Percentiles rank a stretch among this genome's conserved stretches.
These are phyloP conservation scores for Eublepharis macularius DNA, from an alignment of 2,113 vertebrate species.

Conservation along the genomic window DNA sequence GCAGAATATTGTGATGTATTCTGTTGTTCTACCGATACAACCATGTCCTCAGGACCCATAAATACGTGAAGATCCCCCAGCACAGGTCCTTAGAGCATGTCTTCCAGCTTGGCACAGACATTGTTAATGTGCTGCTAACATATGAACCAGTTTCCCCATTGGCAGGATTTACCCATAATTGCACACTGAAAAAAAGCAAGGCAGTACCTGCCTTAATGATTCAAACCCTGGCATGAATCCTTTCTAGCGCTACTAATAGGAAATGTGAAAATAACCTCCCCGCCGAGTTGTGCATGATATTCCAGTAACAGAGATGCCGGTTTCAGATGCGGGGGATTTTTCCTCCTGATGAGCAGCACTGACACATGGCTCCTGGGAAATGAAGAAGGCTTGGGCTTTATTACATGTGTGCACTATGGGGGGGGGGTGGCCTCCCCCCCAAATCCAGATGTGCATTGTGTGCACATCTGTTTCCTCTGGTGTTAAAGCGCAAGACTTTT, in stretches of 20 bases:
- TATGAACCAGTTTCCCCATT: slow-evolving; percentile 34
- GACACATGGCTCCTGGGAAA: background rate
- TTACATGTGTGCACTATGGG: background rate
- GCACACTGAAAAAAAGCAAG: slow-evolving; percentile 40
- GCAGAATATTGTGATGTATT: background rate
- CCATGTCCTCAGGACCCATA: slow-evolving; percentile 25
- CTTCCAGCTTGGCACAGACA: slow-evolving; percentile 44
- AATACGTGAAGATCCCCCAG: slow-evolving; percentile 18
- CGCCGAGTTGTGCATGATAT: slow-evolving; percentile 56
- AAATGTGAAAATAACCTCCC: slow-evolving; percentile 64
- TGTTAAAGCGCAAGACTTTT: background rate
- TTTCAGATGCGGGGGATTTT: slow-evolving; percentile 40
- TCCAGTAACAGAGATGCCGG: slow-evolving; percentile 56
- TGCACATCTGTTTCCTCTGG: background rate
- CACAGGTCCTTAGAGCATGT: background rate
- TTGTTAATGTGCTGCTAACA: slow-evolving; percentile 18
- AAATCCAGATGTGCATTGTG: background rate
- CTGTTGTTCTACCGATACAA: background rate
- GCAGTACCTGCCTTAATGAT: slow-evolving; percentile 43
- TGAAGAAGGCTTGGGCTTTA: slow-evolving; percentile 27
- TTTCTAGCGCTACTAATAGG: slow-evolving; percentile 55
- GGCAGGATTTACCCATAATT: slow-evolving; percentile 54
- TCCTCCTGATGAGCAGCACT: background rate
- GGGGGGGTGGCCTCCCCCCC: background rate
- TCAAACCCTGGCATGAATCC: slow-evolving; percentile 55